Base-by-base conservation (phyloP, 2,113 vertebrate species). In the Oryzias melastigma region DNA sequence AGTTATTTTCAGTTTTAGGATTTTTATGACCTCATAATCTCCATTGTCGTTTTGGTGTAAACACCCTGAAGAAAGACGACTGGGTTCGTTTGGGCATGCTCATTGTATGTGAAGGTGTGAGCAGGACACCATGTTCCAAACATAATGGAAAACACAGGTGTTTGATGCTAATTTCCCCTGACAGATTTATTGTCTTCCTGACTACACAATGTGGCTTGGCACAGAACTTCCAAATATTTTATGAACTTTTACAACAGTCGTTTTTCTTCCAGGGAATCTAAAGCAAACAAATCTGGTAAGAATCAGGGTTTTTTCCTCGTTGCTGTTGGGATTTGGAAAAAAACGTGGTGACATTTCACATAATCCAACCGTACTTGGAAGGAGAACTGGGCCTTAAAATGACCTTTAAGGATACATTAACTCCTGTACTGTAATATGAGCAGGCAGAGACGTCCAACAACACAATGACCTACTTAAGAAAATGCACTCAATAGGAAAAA, bases 91-190 rank as follows among this genome's bases (percentile, higher is more conserved):
- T 46, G 47, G 46, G 48, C 44, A 65, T 8, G 10, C 35, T 25
- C 20, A 7, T 15, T 25, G 22, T 16, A 19, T 22, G 10, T 49
- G 52, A 22, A 68, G 48, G 70, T 70, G 47, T 61, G 16, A 61
- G 19, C 43, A 41, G 62, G 27, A 75, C 81, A 78, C 69, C 58
- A 68, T 73, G 20, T 50, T 58, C 27, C 41, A 16, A 25, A 60
- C 62, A 55, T 46, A 65, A 75, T 81, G 68, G 73, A 83, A 83
- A 84, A 70, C 17, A 57, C 44, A 62, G 43, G 57, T 56, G 18
- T 7, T 25, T 46, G 19, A 62, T 5, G 0, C 24, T 69, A 24
- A 57, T 50, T 58, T 59, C 5, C n/a, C 10, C 17, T 54, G 53
- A 68, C 53, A 64, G 62, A 62, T 74, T 70, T 65, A 67, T 58